Conservation (phyloP, 2,113 vertebrate species). For the Desmodus rotundus region DNA sequence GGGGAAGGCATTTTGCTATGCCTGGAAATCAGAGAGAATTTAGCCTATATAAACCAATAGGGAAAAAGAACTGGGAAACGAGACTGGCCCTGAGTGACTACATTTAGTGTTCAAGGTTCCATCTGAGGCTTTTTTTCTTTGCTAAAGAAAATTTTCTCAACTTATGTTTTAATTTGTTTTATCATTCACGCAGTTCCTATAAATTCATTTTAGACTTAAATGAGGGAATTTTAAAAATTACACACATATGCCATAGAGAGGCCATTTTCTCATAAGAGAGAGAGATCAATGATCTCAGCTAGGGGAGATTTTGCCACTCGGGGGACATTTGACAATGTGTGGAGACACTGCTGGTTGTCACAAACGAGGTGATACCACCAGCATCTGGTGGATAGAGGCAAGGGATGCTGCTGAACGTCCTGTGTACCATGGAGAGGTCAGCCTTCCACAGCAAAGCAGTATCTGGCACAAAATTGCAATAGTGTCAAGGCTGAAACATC, state of each 20-base stretch:
- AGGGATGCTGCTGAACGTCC: background rate
- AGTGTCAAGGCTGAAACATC: background rate
- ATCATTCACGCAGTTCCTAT: background rate
- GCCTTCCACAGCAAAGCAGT: background rate
- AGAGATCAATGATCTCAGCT: background rate
- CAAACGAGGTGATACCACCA: background rate
- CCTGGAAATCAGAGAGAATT: background rate
- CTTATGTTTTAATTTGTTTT: background rate
- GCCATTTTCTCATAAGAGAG: background rate
- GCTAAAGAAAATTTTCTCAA: background rate
- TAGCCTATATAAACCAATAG: background rate
- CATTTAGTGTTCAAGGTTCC: background rate
- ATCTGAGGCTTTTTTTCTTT: background rate
- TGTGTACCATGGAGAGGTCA: background rate
- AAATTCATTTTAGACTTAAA: background rate
- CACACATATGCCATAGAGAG: background rate
- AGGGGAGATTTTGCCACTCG: background rate
- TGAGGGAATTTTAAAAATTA: background rate
- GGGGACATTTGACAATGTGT: background rate
- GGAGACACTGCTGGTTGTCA: background rate
- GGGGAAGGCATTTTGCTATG: background rate
- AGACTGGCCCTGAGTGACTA: background rate
- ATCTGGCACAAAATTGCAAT: background rate
- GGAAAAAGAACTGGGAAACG: background rate
- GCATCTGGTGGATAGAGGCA: background rate